These are phyloP conservation scores for Autographa pulchrina DNA, from an alignment of 2,888 invertebrate species.

Conservation along the genomic window DNA sequence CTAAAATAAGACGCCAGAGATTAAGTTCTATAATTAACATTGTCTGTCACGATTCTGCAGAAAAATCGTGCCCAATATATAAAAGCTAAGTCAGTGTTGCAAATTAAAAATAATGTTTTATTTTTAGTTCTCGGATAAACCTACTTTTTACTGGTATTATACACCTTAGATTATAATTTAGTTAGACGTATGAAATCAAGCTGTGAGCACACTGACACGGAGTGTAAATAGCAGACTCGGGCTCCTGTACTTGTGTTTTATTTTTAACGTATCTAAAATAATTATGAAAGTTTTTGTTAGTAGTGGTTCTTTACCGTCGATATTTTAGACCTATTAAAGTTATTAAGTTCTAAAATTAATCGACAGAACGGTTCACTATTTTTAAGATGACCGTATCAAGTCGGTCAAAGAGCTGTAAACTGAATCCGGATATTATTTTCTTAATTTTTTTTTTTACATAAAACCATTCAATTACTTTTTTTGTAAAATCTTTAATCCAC, in stretches of 20 bases:
- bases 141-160: background rate
- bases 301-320: background rate
- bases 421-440: conserved; percentile 43
- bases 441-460: background rate
- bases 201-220: too few species aligned
- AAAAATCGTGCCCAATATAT: conserved; percentile 38
- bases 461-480: background rate
- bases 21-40: conserved; percentile 39
- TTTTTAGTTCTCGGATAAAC: conserved; percentile 5
- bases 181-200: background rate
- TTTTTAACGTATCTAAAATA: too few species aligned
- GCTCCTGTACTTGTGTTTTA: too few species aligned
- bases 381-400: conserved; percentile 43
- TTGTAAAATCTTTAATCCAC: background rate
- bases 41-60: conserved; percentile 51
- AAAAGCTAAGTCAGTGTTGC: conserved; percentile 22
- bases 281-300: background rate
- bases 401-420: conserved; percentile 40
- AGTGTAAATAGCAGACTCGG: too few species aligned
- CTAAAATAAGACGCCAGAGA: conserved; percentile 29
- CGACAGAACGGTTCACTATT: conserved; percentile 24
- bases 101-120: conserved; percentile 24
- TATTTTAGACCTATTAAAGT: conserved; percentile 23
- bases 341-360: conserved; percentile 27
- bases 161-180: background rate